Conservation (phyloP, 2,113 vertebrate species). For the Tonatia bakeri region DNA sequence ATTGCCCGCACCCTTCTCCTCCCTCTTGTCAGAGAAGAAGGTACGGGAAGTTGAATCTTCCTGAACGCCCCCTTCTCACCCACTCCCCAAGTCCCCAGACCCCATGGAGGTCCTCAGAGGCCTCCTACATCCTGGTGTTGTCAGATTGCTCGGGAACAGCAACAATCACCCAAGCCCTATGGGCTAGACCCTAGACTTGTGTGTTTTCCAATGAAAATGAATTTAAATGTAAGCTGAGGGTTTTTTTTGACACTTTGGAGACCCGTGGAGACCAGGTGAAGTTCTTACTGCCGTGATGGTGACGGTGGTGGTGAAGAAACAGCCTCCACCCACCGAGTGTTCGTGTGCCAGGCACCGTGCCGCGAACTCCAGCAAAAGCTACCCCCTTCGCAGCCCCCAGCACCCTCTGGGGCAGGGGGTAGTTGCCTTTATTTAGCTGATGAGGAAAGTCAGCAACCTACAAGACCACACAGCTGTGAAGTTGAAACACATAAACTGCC, state of each 20-base stretch:
- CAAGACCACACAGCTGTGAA: neutral
- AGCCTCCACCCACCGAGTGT: neutral
- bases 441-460: neutral
- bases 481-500: neutral
- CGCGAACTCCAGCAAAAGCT: neutral
- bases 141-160: neutral
- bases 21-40: neutral
- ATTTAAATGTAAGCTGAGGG: neutral
- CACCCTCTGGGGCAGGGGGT: neutral
- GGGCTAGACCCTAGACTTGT: neutral
- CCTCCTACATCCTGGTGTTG: neutral
- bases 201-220: neutral
- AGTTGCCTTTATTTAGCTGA: neutral
- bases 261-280: neutral
- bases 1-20: neutral
- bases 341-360: neutral
- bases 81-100: neutral
- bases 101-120: neutral
- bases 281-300: neutral
- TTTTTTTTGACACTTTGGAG: neutral
- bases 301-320: neutral
- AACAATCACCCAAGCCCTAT: neutral
- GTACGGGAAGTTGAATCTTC: neutral
- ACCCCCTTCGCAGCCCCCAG: neutral
- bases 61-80: neutral